Conservation (phyloP, 2,113 vertebrate species). For the Myrmophylax atrothorax region DNA sequence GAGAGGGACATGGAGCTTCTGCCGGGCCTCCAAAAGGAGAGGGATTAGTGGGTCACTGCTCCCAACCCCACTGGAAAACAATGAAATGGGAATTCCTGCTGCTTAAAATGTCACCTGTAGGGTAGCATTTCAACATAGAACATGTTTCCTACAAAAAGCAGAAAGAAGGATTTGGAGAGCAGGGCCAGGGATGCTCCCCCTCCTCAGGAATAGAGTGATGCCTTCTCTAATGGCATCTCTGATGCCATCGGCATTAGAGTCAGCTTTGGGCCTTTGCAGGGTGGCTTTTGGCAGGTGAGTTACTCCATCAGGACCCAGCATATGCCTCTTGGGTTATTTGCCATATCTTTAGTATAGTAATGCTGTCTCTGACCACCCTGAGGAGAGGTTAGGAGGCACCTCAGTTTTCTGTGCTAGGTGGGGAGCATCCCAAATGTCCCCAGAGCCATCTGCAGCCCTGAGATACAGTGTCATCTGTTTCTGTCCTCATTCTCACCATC, state of each 20-base stretch:
- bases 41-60: background rate
- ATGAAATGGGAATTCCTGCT: background rate
- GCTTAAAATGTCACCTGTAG: rapidly evolving
- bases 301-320: background rate
- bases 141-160: background rate
- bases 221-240: background rate
- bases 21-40: background rate
- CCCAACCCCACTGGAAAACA: background rate
- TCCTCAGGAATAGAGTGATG: background rate
- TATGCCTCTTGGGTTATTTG: background rate
- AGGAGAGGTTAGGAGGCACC: background rate
- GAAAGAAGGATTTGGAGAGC: background rate
- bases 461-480: background rate
- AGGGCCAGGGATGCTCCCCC: background rate
- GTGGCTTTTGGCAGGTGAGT: background rate
- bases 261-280: rapidly evolving
- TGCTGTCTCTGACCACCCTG: background rate
- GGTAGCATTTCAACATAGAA: background rate
- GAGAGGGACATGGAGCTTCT: rapidly evolving
- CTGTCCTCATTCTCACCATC: background rate
- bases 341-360: rapidly evolving
- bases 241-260: background rate
- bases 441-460: background rate
- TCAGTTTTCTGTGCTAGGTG: background rate
- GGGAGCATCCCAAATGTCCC: background rate